Evolutionary conservation across 1,140 invertebrate genomes (phyloP).

Genomic region (Ditylenchus dipsaci): DNA sequence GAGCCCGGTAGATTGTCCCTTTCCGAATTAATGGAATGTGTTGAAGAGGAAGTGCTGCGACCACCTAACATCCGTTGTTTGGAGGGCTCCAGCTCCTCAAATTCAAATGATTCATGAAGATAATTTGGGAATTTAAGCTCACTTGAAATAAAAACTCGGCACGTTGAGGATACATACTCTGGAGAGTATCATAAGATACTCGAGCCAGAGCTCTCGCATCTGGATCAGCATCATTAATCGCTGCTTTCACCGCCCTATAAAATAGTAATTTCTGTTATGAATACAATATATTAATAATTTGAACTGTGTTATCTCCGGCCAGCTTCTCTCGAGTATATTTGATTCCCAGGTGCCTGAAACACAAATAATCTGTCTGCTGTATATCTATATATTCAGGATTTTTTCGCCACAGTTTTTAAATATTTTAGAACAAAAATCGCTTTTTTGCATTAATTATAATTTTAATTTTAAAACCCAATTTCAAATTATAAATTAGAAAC

Average conservation of each 20-base stretch:
- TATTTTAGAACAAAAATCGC: too few species aligned
- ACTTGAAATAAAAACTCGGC: slow-evolving; percentile 75
- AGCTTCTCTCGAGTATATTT: slow-evolving; percentile 75
- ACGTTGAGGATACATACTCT: slow-evolving; percentile 80
- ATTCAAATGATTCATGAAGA: slow-evolving; percentile 11
- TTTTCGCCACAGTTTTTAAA: too few species aligned
- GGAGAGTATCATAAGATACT: slow-evolving; percentile 79
- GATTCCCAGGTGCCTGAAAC: slow-evolving; percentile 72
- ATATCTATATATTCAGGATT: too few species aligned
- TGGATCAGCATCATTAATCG: slow-evolving; percentile 83
- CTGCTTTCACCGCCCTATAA: slow-evolving; percentile 73
- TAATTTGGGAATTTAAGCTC: neutral
- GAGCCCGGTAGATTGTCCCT: slow-evolving; percentile 30
- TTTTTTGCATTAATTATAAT: too few species aligned
- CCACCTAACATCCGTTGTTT: slow-evolving; percentile 77
- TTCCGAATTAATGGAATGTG: slow-evolving; percentile 57
- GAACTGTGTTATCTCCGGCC: slow-evolving; percentile 67
- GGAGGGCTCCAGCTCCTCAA: slow-evolving; percentile 70
- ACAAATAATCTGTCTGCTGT: too few species aligned
- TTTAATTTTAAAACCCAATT: too few species aligned
- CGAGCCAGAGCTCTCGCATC: slow-evolving; percentile 69
- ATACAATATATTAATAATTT: too few species aligned
- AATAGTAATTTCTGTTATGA: too few species aligned
- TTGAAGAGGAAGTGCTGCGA: slow-evolving; percentile 60
- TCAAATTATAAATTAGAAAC: too few species aligned